Base-by-base conservation (phyloP, 2,113 vertebrate genomes). In the Lanius collurio region DNA sequence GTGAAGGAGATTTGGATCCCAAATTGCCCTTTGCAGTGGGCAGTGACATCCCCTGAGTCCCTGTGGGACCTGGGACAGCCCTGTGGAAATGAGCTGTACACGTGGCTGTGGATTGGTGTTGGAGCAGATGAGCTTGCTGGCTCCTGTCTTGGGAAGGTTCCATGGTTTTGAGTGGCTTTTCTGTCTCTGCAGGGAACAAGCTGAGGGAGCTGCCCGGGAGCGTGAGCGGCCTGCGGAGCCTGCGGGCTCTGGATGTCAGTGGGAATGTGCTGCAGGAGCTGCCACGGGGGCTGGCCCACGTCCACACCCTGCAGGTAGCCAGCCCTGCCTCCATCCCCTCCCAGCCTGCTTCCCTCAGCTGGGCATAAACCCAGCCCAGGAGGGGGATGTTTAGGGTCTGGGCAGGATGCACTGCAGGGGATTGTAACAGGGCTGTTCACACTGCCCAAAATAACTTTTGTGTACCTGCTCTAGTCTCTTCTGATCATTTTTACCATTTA, bases 221-320 rank as follows among this genome's bases (percentile, higher is more conserved):
- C 0, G 2, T 99, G 60, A 97, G 98, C 1, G 94, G 97, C n/a
- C 88, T 99, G 96, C 96, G 97, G 42, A 99, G 99, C 88, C 90
- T 99, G 60, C 98, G 98, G 1, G 98, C 98, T 1, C 98, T 99
- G 35, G 98, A 99, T 62, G 2, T 99, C 91, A 98, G 99, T 4
- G 98, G 98, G 53, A 99, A 99, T 9, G 56, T 13, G 33, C 96
- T 99, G 41, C 94, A n/a, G 62, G 97, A 97, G 24, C 96, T 99
- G 79, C 99, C 99, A 0, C 97, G 94, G 91, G 70, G 52, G 11
- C 95, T 99, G 96, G 99, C 98, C 4, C 96, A 98, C 5, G 79
- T 98, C 81, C 98, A 97, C 19, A 98, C 98, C 0, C 97, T 99
- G 33, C 98, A 99, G 98, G 99, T 99, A 55, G 41, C 37, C 24